Evolutionary conservation across 2,797 vertebrate genomes (phyloP).

Genomic region (Hippopotamyrus pictus): DNA sequence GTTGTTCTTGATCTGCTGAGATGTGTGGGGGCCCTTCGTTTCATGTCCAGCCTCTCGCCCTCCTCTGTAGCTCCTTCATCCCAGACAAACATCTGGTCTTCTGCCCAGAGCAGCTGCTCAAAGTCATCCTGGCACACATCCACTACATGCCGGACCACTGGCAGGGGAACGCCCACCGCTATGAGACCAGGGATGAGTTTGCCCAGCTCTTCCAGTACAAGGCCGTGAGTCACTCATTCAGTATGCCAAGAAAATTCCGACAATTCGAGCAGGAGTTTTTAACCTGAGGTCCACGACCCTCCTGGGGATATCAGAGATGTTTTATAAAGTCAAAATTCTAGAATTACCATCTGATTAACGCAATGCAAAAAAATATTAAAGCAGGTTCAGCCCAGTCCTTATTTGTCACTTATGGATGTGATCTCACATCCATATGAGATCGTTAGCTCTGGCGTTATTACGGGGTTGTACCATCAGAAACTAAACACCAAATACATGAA

Average conservation of each 20-base stretch:
- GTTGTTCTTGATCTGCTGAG: background rate
- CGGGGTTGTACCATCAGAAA: background rate
- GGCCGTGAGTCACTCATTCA: slow-evolving; percentile 71
- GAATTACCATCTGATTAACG: background rate
- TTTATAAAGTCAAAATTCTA: background rate
- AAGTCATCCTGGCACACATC: slow-evolving; percentile 91
- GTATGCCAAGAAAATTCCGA: background rate
- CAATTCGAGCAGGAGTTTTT: background rate
- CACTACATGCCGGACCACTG: slow-evolving; percentile 99
- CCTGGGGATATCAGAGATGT: background rate
- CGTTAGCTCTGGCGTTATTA: background rate
- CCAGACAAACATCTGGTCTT: slow-evolving; percentile 96
- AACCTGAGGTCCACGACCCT: background rate
- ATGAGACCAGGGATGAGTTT: slow-evolving; percentile 94
- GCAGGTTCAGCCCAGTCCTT: background rate
- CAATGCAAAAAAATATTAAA: background rate
- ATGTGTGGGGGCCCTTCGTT: background rate
- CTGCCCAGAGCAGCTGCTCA: slow-evolving; percentile 93
- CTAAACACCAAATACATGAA: background rate
- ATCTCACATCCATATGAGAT: background rate
- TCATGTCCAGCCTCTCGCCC: background rate
- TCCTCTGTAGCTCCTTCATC: slow-evolving; percentile 80
- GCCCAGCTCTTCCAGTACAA: slow-evolving; percentile 99
- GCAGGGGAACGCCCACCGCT: slow-evolving; percentile 94
- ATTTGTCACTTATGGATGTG: background rate